Evolutionary conservation across 1,140 invertebrate genomes (phyloP), one percentile per base, ranked within the genome.

Genomic region (Delia radicum): DNA sequence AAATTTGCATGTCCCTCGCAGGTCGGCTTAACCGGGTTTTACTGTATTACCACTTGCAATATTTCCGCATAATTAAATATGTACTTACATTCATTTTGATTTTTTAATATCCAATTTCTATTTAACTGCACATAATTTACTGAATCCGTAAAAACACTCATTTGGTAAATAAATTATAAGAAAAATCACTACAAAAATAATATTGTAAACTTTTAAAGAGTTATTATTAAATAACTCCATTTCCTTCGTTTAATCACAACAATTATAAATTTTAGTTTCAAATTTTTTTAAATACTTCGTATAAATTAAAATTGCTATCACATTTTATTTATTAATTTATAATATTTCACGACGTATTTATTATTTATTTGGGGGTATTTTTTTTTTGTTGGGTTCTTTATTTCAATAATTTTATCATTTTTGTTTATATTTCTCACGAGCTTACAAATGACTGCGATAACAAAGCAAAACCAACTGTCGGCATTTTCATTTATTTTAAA

Each of bases 71-170:
- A 13, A 65, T 28, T 15, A 65, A 24, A n/a, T 18, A 67, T 26
- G 27, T 48, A 83, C 82, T 83, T 75, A 84, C 82, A 77, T 63
- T 79, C 77, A 76, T 84, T 84, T 73, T 79, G 82, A 77, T 84
- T 84, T 74, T 73, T 78, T 80, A 84, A 73, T 29, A 27, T 79
- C 82, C 82, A 84, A 75, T 80, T 74, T 27, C 55, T 77, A 37
- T 72, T 72, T 76, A 84, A 73, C 55, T 82, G 77, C 63, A 82
- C 80, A 24, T 82, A 74, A 76, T 80, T 76, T 15, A 84, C 82
- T 33, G 78, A 77, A 67, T 84, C 82, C 18, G 74, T 31, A 46
- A 37, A n/a, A 61, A 74, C 65, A 37, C n/a, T 69, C 65, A 37
- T 33, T 55, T n/a, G 48, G 48, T 24, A 55, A 55, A 55, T 18